phyloP scores from a whole-genome alignment of 1,140 invertebrate species.

The Danaus plexippus region DNA sequence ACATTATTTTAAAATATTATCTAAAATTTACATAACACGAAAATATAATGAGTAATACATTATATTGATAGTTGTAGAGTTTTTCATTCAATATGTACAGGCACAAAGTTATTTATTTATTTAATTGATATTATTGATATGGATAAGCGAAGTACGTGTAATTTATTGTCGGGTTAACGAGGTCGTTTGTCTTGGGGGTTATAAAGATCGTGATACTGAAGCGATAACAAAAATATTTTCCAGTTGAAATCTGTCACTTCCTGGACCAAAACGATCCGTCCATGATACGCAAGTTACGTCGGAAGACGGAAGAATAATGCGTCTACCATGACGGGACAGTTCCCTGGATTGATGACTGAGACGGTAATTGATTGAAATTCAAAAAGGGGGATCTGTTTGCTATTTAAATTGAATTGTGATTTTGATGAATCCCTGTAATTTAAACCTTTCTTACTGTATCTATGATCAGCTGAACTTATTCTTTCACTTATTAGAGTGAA shows the following conservation, averaged over 20 bases:
- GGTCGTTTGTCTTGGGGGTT: too few species aligned
- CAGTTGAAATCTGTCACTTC: conserved; percentile 34
- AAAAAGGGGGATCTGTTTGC: conserved; percentile 31
- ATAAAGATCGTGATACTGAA: neutral
- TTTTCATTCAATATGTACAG: too few species aligned
- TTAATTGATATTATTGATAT: too few species aligned
- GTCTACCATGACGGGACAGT: conserved; percentile 35
- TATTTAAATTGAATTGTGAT: conserved; percentile 2
- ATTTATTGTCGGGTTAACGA: too few species aligned
- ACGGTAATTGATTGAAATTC: conserved; percentile 51
- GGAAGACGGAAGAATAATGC: conserved; percentile 43
- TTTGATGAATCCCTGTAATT: neutral
- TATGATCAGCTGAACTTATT: too few species aligned
- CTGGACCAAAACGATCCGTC: conserved; percentile 24
- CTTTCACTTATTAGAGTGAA: too few species aligned
- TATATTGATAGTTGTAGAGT: too few species aligned
- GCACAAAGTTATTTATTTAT: too few species aligned
- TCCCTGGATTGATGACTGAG: conserved; percentile 43
- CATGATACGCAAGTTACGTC: conserved; percentile 30
- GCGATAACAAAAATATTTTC: conserved; percentile 31
- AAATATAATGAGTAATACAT: too few species aligned
- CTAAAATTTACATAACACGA: too few species aligned
- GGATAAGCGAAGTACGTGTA: too few species aligned
- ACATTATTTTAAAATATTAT: too few species aligned
- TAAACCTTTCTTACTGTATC: neutral